A percentile compares a stretch with the other conserved stretches of the same genome.
Conservation (phyloP, 2,888 invertebrate genomes). For the Thera britannica region DNA sequence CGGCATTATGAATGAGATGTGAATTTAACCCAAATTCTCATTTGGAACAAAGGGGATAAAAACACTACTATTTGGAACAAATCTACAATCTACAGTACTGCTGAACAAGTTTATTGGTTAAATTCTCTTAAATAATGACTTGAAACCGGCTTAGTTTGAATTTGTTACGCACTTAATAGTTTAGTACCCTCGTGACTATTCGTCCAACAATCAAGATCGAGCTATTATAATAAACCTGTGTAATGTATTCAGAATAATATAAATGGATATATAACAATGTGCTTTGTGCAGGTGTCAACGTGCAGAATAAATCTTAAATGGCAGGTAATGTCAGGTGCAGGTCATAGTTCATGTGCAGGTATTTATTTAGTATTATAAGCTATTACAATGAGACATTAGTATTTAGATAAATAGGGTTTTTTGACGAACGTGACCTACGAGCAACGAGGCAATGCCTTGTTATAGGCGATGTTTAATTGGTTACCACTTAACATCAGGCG, state of each 20-base stretch:
- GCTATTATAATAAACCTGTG: constrained; percentile 52
- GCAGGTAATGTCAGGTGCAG: constrained; percentile 31
- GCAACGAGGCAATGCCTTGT: too few relatives aligned
- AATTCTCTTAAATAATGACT: neutral
- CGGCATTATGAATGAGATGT: too few relatives aligned
- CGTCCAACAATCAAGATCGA: constrained; percentile 54
- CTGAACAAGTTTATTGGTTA: constrained; percentile 14
- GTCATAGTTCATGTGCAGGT: constrained; percentile 24
- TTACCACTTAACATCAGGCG: too few relatives aligned
- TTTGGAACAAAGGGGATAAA: neutral
- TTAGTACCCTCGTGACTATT: constrained; percentile 61
- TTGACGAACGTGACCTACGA: too few relatives aligned
- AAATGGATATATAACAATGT: constrained; percentile 28
- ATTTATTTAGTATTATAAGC: constrained; percentile 19
- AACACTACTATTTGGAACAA: too few relatives aligned
- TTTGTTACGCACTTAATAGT: constrained; percentile 37
- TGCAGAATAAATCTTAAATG: constrained; percentile 34
- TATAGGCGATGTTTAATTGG: too few relatives aligned
- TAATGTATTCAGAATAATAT: constrained; percentile 38
- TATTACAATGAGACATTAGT: constrained; percentile 12
- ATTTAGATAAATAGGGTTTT: neutral
- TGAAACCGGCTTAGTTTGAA: constrained; percentile 23
- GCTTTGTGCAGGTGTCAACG: constrained; percentile 33
- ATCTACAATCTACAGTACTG: too few relatives aligned
- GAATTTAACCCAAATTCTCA: constrained; percentile 6